Evolutionary conservation across 2,797 vertebrate genomes (phyloP).

Genomic region (Echiichthys vipera): DNA sequence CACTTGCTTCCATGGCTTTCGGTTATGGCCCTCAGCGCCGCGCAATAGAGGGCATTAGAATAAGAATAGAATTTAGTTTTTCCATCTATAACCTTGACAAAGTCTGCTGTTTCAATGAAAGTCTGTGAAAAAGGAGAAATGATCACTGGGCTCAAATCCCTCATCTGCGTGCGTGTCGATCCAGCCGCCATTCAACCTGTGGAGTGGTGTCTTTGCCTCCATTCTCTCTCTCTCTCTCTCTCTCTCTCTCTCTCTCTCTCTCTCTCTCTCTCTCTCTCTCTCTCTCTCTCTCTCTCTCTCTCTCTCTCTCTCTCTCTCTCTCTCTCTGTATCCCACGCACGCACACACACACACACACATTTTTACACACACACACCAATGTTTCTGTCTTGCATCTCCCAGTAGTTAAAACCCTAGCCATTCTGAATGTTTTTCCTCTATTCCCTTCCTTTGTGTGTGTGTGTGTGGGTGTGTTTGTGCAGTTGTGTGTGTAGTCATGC

Average conservation of each 20-base stretch:
- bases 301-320: neutral
- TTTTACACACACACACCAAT: neutral
- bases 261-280: neutral
- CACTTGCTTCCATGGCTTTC: conserved; percentile 34
- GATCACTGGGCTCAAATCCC: conserved; percentile 54
- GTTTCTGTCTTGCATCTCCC: neutral
- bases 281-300: neutral
- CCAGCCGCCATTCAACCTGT: conserved; percentile 16
- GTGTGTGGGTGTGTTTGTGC: conserved; percentile 3
- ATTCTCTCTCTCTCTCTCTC: too few species aligned
- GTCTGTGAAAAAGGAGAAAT: conserved; percentile 41
- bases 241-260: neutral
- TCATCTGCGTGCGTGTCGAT: conserved; percentile 34
- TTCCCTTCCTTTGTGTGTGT: conserved; percentile 8
- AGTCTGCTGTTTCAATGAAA: conserved; percentile 53
- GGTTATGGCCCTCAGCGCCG: conserved; percentile 33
- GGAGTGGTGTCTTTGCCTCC: conserved; percentile 8
- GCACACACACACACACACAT: neutral
- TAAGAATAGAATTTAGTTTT: conserved; percentile 42
- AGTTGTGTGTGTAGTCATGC: conserved; percentile 38
- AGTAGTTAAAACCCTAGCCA: conserved; percentile 13
- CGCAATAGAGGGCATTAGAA: conserved; percentile 67
- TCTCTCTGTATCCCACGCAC: neutral
- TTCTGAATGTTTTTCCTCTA: conserved; percentile 27
- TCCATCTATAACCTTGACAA: conserved; percentile 51